phyloP scores from a whole-genome alignment of 2,888 invertebrate genomes.

The Dasysyrphus tricinctus region DNA sequence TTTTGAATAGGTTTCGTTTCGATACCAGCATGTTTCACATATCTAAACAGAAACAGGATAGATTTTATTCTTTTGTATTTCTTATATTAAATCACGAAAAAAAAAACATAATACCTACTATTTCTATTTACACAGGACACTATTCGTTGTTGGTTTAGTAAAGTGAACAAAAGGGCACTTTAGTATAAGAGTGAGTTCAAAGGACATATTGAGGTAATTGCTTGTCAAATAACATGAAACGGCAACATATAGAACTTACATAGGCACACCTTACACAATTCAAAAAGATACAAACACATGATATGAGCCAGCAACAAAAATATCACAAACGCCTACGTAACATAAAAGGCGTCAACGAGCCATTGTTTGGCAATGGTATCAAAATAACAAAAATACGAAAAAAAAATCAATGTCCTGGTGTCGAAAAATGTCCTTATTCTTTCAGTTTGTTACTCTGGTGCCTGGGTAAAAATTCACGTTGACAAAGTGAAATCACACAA shows the following conservation, averaged over 20 bases:
- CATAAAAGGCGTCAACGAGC: conserved; percentile 63
- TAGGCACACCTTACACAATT: conserved; percentile 44
- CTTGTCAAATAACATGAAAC: conserved; percentile 68
- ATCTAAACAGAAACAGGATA: not conserved
- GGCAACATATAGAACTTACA: conserved; percentile 46
- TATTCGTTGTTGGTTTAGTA: conserved; percentile 41
- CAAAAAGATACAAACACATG: conserved; percentile 37
- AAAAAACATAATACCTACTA: not conserved
- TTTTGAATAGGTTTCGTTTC: not conserved
- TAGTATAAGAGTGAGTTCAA: conserved; percentile 26
- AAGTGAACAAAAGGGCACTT: conserved; percentile 48
- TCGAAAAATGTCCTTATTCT: conserved; percentile 39
- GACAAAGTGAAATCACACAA: conserved; percentile 51
- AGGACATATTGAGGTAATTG: conserved; percentile 67
- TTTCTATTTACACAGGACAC: conserved; percentile 13
- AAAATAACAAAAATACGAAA: not conserved
- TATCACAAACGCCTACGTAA: conserved; percentile 51
- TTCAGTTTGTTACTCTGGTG: not conserved
- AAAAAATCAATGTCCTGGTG: conserved; percentile 34
- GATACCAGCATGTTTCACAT: not conserved
- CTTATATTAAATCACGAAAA: conserved; percentile 7
- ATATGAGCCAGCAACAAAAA: conserved; percentile 34
- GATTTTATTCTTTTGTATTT: not conserved
- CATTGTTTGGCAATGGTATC: conserved; percentile 53
- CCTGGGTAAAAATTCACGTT: conserved; percentile 45